Evolutionary conservation across 1,140 invertebrate species (phyloP).

Genomic region (Listronotus oregonensis): DNA sequence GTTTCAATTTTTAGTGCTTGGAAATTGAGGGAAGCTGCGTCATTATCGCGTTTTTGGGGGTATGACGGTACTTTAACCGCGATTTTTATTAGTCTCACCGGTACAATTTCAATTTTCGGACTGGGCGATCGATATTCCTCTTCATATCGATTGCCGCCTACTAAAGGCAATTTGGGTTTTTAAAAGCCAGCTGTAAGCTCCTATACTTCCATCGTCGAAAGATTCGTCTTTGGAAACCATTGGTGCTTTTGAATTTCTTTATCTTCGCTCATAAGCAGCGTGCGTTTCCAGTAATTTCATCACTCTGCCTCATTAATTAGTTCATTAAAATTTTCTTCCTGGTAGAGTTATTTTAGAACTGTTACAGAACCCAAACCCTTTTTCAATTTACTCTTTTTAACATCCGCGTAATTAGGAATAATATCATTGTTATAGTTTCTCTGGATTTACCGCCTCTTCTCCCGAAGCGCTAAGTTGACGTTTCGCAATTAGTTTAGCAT

Average conservation of each 20-base stretch:
- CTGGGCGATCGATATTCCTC: slow-evolving; percentile 25
- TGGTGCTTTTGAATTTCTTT: slow-evolving; percentile 33
- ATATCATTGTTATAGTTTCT: slow-evolving; percentile 30
- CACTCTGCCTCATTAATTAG: slow-evolving; percentile 72
- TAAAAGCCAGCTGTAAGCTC: slow-evolving; percentile 83
- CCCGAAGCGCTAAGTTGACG: slow-evolving; percentile 28
- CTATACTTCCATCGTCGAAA: slow-evolving; percentile 78
- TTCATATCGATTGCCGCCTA: slow-evolving; percentile 19
- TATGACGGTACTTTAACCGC: slow-evolving; percentile 12
- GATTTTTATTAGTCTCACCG: slow-evolving; percentile 8
- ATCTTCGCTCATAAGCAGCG: slow-evolving; percentile 33
- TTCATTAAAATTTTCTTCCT: slow-evolving; percentile 66
- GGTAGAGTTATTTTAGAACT: slow-evolving; percentile 45
- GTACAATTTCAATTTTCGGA: slow-evolving; percentile 15
- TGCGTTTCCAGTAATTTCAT: slow-evolving; percentile 73
- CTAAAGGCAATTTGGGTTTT: slow-evolving; percentile 74
- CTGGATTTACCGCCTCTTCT: slow-evolving; percentile 2
- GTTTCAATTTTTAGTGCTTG: slow-evolving; percentile 71
- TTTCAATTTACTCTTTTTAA: slow-evolving; percentile 42
- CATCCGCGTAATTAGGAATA: slow-evolving; percentile 38
- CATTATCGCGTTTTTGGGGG: slow-evolving; percentile 59
- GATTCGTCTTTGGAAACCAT: slow-evolving; percentile 64
- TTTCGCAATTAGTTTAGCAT: slow-evolving; percentile 57
- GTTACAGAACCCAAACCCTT: slow-evolving; percentile 34
- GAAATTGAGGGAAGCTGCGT: slow-evolving; percentile 72